These are phyloP conservation scores for Limonius californicus DNA, from an alignment of 1,140 invertebrate genomes.

Conservation along the genomic window DNA sequence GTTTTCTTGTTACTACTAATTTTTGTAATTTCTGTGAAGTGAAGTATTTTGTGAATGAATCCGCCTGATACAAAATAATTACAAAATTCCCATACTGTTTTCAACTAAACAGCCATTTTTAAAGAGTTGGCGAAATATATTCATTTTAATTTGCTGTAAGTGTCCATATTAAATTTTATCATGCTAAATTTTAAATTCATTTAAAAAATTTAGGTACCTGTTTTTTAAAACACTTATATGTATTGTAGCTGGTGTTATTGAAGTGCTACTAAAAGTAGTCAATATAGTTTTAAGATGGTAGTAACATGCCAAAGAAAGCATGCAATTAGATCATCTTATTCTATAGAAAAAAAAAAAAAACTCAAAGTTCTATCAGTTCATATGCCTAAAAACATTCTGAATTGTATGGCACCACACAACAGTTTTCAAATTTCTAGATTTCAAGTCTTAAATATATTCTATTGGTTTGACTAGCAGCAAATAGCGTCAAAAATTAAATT, in stretches of 20 bases:
- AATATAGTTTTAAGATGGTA: not conserved
- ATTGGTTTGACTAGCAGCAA: constrained; percentile 27
- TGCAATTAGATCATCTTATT: not conserved
- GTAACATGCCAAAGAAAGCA: not conserved
- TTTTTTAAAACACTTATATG: too few relatives aligned
- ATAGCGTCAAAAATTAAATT: constrained; percentile 8
- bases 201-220: too few relatives aligned
- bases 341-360: not conserved
- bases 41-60: too few relatives aligned
- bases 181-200: too few relatives aligned
- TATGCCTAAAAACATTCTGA: not conserved
- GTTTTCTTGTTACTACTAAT: too few relatives aligned
- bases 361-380: not conserved
- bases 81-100: too few relatives aligned
- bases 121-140: too few relatives aligned
- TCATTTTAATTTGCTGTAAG: too few relatives aligned
- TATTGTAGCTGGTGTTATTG: not conserved
- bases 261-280: not conserved
- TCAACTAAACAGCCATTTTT: too few relatives aligned
- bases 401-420: constrained; percentile 5
- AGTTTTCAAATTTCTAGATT: not conserved
- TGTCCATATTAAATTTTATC: too few relatives aligned
- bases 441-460: not conserved
- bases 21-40: too few relatives aligned
- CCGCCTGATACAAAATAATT: too few relatives aligned